Evolutionary conservation across 2,888 invertebrate species (phyloP).

Genomic region (Punctoribates punctum): DNA sequence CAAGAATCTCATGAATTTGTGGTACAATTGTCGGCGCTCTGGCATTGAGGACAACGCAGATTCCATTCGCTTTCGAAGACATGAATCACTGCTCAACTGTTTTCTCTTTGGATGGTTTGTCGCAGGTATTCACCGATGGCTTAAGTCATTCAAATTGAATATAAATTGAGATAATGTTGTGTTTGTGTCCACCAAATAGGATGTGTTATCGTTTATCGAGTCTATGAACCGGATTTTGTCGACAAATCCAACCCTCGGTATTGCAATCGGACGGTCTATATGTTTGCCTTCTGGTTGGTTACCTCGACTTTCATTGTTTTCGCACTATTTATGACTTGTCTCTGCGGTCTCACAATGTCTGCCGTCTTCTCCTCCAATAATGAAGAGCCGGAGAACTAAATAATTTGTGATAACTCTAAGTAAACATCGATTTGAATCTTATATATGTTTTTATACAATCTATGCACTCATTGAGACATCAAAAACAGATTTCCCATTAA

Average conservation of each 20-base stretch:
- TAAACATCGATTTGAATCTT: not conserved
- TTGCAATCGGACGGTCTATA: slow-evolving; percentile 65
- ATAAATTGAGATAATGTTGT: not conserved
- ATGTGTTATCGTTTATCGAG: slow-evolving; percentile 67
- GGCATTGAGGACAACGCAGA: not conserved
- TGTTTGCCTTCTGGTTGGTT: slow-evolving; percentile 68
- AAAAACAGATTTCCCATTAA: too few species aligned
- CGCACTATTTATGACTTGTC: slow-evolving; percentile 58
- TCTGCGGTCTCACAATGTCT: slow-evolving; percentile 61
- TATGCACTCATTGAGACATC: not conserved
- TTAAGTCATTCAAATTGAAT: slow-evolving; percentile 1
- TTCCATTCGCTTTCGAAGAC: not conserved
- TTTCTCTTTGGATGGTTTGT: slow-evolving; percentile 68
- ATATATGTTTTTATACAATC: not conserved
- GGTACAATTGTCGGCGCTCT: slow-evolving; percentile 58
- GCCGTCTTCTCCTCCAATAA: slow-evolving; percentile 52
- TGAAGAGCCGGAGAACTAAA: slow-evolving; percentile 9
- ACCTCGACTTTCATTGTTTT: slow-evolving; percentile 63
- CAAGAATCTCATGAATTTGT: slow-evolving; percentile 62
- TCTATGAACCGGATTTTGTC: slow-evolving; percentile 61
- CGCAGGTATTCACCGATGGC: slow-evolving; percentile 58
- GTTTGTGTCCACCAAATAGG: slow-evolving; percentile 54
- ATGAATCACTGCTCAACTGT: slow-evolving; percentile 57
- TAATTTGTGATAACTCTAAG: not conserved
- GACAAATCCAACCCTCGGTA: slow-evolving; percentile 57